Evolutionary conservation across 2,888 invertebrate genomes (phyloP), one percentile per base, ranked within the genome.

Genomic region (Drosophila paramelanica): DNA sequence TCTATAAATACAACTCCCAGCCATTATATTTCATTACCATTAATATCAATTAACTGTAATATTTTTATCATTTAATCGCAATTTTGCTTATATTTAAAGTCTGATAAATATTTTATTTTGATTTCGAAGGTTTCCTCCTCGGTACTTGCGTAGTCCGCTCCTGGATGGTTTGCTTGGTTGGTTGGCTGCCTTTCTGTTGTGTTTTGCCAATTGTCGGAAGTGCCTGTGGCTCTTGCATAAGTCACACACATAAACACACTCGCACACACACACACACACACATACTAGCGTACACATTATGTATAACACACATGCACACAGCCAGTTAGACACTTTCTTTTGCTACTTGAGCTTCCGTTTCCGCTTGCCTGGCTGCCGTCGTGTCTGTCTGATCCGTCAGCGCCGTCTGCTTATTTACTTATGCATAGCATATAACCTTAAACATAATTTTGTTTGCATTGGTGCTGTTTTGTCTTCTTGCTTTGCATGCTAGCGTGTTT

Each of bases 151-250:
- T 47, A 59, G 45, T 47, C 64, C 73, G 76, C 61, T 70, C 76
- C 68, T 73, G 79, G 13, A 33, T 57, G 43, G 25, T 27, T 60
- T 25, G 55, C 55, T 25, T 36, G 60, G 51, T 61, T 61, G 61
- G 62, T 41, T 47, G 43, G 57, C 50, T 67, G 52, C 53, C 69
- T 66, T 64, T 53, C 76, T 83, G 88, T 87, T 85, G 79, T 85
- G 88, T 87, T 85, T 85, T 87, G 82, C 77, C 85, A 85, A 84
- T 85, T 87, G 82, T 87, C 82, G 85, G 85, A 84, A 84, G 84
- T 84, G 87, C 81, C 82, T 70, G 77, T 72, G 79, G 79, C 77
- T 67, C 76, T 68, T 70, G 81, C 76, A 75, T 75, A 78, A 78
- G 78, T 75, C 79, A 75, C 77, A 78, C 43, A 56, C 58, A 67